Conservation (phyloP, 2,113 vertebrate genomes). For the Desmodus rotundus region DNA sequence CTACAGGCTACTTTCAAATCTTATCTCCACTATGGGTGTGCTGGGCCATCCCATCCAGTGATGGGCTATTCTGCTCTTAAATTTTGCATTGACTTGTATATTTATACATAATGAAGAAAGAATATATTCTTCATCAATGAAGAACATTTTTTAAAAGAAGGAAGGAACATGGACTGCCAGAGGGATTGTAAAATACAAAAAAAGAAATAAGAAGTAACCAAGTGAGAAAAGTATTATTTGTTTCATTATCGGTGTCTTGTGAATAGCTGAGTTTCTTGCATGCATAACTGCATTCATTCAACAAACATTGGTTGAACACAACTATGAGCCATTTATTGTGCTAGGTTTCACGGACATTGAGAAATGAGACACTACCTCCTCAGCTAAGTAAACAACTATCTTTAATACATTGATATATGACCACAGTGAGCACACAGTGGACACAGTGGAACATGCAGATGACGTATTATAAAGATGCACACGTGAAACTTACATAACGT, state of each 20-base stretch:
- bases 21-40: not conserved
- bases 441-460: too few species aligned
- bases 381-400: not conserved
- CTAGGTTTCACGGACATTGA: not conserved
- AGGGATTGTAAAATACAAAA: not conserved
- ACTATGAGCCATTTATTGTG: not conserved
- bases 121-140: not conserved
- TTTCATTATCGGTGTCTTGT: not conserved
- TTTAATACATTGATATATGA: not conserved
- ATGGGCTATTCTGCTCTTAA: not conserved
- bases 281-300: not conserved
- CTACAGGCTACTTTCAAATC: not conserved
- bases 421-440: too few species aligned
- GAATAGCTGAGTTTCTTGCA: not conserved
- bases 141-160: constrained; percentile 10
- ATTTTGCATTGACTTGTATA: not conserved
- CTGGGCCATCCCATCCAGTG: not conserved
- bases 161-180: not conserved
- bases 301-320: not conserved
- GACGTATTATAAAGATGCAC: too few species aligned
- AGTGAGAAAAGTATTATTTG: not conserved
- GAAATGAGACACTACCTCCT: not conserved
- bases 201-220: not conserved
- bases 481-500: too few species aligned
- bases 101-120: not conserved